Conservation (phyloP, 2,113 vertebrate species). For the Struthidea cinerea region DNA sequence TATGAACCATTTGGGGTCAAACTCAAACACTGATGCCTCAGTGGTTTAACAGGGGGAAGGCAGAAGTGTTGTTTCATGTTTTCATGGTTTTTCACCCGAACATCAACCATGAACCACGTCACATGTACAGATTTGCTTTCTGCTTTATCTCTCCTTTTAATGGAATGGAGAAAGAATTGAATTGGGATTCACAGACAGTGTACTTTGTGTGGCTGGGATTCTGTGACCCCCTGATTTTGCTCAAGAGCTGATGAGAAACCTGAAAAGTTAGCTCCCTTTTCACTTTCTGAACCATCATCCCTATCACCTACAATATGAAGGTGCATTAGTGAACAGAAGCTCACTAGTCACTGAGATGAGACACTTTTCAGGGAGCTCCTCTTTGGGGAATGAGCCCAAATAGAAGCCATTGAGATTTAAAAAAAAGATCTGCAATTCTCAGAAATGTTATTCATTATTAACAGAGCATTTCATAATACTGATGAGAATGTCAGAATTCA, state of each 20-base stretch:
- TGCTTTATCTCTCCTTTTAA: not conserved
- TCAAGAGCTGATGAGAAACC: not conserved
- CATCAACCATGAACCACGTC: not conserved
- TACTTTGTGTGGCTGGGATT: not conserved
- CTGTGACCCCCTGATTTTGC: not conserved
- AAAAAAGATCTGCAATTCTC: not conserved
- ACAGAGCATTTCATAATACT: not conserved
- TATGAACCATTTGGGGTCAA: not conserved
- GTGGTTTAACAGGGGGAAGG: not conserved
- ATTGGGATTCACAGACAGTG: not conserved
- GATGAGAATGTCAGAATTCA: not conserved
- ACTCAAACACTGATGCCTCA: not conserved
- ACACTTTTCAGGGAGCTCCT: not conserved
- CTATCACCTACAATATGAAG: not conserved
- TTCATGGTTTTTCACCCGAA: not conserved
- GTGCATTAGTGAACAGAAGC: not conserved
- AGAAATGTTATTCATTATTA: slow-evolving; percentile 7
- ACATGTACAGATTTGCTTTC: not conserved
- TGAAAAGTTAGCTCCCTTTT: not conserved
- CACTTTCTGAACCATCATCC: not conserved
- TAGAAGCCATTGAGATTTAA: not conserved
- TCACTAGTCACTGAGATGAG: not conserved
- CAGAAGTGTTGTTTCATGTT: not conserved
- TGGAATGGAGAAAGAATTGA: not conserved
- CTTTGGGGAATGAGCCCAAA: not conserved